Evolutionary conservation across 2,113 vertebrate species (phyloP).

Genomic region (Monopterus albus): DNA sequence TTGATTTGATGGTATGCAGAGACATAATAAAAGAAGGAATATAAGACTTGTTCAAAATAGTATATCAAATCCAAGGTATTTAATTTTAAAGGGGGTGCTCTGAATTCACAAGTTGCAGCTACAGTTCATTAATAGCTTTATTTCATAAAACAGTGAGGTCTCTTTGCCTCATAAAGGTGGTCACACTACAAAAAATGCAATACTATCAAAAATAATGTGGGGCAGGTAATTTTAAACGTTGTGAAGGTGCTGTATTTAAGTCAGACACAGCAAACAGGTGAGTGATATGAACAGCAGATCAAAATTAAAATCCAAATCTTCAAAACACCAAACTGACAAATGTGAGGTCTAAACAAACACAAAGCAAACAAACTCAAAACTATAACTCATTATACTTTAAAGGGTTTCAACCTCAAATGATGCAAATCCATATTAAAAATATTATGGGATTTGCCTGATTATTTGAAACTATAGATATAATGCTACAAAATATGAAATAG

Average conservation of each 20-base stretch:
- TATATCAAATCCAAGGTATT: slow-evolving; percentile 83
- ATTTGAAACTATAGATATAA: slow-evolving; percentile 30
- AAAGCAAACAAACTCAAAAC: slow-evolving; percentile 65
- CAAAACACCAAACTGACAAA: slow-evolving; percentile 15
- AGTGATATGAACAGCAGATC: slow-evolving; percentile 35
- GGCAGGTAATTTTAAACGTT: slow-evolving; percentile 77
- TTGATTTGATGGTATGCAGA: neutral
- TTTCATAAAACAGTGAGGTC: slow-evolving; percentile 67
- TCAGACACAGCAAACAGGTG: slow-evolving; percentile 18
- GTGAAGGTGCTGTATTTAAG: slow-evolving; percentile 65
- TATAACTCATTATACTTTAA: slow-evolving; percentile 1
- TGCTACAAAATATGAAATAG: slow-evolving; percentile 26
- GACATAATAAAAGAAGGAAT: slow-evolving; percentile 30
- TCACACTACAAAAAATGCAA: slow-evolving; percentile 75
- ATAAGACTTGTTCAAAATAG: slow-evolving; percentile 58
- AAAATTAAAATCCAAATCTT: slow-evolving; percentile 36
- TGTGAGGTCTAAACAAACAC: slow-evolving; percentile 30
- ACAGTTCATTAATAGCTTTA: slow-evolving; percentile 62
- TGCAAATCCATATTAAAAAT: neutral
- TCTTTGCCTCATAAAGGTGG: slow-evolving; percentile 50
- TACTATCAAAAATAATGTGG: slow-evolving; percentile 79
- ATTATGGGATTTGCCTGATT: neutral
- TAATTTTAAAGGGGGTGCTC: slow-evolving; percentile 77
- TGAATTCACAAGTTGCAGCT: slow-evolving; percentile 79
- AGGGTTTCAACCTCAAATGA: slow-evolving; percentile 24